phyloP scores from a whole-genome alignment of 2,113 vertebrate species.

The Saccopteryx leptura region DNA sequence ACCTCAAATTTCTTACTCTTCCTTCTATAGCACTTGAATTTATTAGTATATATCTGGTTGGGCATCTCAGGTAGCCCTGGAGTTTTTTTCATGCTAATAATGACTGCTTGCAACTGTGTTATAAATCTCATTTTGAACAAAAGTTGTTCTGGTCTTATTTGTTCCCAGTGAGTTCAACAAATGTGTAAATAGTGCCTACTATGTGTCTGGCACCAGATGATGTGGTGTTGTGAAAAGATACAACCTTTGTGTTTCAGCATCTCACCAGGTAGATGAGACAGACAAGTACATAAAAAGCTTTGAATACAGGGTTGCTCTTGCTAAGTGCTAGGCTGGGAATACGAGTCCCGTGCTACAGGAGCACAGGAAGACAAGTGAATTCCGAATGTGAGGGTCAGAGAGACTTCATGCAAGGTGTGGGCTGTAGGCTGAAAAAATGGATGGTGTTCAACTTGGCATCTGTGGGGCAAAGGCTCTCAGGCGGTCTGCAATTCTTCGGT shows the following conservation, averaged over 20 bases:
- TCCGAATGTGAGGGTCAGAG: background rate
- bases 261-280: conserved; percentile 29
- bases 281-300: conserved; percentile 43
- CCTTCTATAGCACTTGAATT: background rate
- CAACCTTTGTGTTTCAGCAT: conserved; percentile 45
- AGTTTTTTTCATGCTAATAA: background rate
- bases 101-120: background rate
- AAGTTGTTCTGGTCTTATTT: conserved; percentile 40
- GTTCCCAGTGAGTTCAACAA: background rate
- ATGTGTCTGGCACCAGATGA: background rate
- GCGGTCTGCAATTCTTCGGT: background rate
- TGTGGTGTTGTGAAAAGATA: background rate
- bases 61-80: background rate
- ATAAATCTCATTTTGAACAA: background rate
- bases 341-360: background rate
- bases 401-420: background rate
- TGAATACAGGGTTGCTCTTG: background rate
- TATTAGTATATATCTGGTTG: background rate
- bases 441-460: background rate
- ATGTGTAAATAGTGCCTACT: background rate
- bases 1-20: background rate
- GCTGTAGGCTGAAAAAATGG: background rate
- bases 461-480: background rate
- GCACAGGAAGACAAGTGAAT: background rate
- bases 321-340: conserved; percentile 29